Percentiles rank a stretch among this genome's conserved stretches.
phyloP scores from a whole-genome alignment of 2,797 vertebrate species.

The Chaenodraco wilsoni region DNA sequence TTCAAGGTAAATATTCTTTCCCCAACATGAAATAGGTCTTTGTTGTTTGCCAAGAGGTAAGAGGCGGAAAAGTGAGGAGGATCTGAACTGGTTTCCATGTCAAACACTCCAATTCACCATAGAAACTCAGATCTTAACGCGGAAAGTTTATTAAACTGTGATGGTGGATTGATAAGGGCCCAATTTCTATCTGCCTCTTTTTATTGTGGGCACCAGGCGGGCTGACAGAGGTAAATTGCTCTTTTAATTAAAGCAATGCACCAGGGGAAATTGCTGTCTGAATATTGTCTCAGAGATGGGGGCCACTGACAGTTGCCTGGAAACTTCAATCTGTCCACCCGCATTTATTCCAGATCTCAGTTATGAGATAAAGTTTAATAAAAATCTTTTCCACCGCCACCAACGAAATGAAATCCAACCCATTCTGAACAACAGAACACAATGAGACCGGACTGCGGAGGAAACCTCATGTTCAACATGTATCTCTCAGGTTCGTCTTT shows the following conservation, averaged over 20 bases:
- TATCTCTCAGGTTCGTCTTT: slow-evolving; percentile 95
- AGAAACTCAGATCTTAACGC: slow-evolving; percentile 91
- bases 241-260: slow-evolving; percentile 98
- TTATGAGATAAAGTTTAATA: slow-evolving; percentile 92
- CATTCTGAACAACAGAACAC: slow-evolving; percentile 83
- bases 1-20: slow-evolving; percentile 84
- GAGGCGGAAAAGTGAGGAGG: slow-evolving; percentile 91
- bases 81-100: slow-evolving; percentile 89
- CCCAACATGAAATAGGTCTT: slow-evolving; percentile 76
- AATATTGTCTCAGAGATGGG: slow-evolving; percentile 90
- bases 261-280: slow-evolving; percentile 96
- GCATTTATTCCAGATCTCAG: slow-evolving; percentile 90
- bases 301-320: slow-evolving; percentile 91
- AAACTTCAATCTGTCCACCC: slow-evolving; percentile 89
- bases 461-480: slow-evolving; percentile 99
- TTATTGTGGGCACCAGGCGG: slow-evolving; percentile 87
- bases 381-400: slow-evolving; percentile 84
- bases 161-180: slow-evolving; percentile 93
- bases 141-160: slow-evolving; percentile 97
- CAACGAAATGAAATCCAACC: slow-evolving; percentile 85
- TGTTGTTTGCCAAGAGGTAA: slow-evolving; percentile 93
- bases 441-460: slow-evolving; percentile 95
- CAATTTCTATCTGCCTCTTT: slow-evolving; percentile 85
- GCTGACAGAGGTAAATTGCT: slow-evolving; percentile 92
- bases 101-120: slow-evolving; percentile 90